Conservation (phyloP, 2,797 vertebrate species). For the Phataginus tricuspis region DNA sequence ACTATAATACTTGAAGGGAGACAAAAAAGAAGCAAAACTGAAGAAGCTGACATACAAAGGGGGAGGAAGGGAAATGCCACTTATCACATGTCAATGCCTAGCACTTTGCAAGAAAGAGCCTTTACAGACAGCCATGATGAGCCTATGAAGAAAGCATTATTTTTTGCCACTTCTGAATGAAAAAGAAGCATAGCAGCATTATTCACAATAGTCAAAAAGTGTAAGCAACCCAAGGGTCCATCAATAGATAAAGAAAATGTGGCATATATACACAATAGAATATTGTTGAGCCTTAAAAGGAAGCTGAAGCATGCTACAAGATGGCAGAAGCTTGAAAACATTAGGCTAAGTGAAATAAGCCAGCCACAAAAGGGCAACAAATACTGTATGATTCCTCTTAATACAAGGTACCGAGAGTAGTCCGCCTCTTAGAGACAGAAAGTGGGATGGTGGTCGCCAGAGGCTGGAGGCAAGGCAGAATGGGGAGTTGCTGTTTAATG, state of each 20-base stretch:
- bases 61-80: not conserved
- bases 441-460: not conserved
- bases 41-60: not conserved
- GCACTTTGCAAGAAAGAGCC: slow-evolving; percentile 9
- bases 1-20: not conserved
- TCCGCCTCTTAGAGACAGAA: not conserved
- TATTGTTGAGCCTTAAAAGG: not conserved
- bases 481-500: not conserved
- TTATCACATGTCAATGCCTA: not conserved
- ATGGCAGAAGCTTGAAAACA: not conserved
- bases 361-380: not conserved
- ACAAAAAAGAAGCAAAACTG: not conserved
- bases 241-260: not conserved
- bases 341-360: not conserved
- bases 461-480: not conserved
- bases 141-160: not conserved
- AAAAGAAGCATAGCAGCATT: not conserved
- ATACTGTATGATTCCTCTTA: not conserved
- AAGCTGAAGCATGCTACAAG: not conserved
- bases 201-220: not conserved
- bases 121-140: not conserved
- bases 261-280: not conserved
- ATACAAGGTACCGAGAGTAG: not conserved
- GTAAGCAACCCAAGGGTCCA: not conserved
- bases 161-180: not conserved